Evolutionary conservation across 2,113 vertebrate species (phyloP), one percentile per base, ranked within the genome.

Genomic region (Misgurnus anguillicaudatus): DNA sequence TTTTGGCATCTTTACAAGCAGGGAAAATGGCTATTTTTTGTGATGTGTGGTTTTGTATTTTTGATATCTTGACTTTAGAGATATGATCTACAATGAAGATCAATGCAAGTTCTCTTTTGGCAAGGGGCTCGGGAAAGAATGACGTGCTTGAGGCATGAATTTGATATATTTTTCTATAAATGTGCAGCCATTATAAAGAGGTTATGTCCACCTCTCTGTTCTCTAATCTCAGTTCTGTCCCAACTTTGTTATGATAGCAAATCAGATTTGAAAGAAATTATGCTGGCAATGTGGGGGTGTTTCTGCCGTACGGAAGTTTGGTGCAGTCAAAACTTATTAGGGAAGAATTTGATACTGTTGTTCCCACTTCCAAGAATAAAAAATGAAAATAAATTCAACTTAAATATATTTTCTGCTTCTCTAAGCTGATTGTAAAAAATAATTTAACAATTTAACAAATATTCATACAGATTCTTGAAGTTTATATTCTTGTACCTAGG

Each of bases 21-120:
- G 57, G 47, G 39, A 65, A 70, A 83, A 58, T 67, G 0, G 4
- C 57, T 76, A 6, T 53, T n/a, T 64, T 76, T 60, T 39, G 74
- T 60, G 14, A 76, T 76, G 74, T 76, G 74, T 53, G 45, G 42
- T 64, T 64, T 6, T 53, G 17, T 58, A 31, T 47, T 19, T 57
- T 17, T 21, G 79, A 60, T 75, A 16, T 60, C 24, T 64, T 68
- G 63, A 24, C 41, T 75, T 64, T 31, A 70, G 31, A 2, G 71
- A 70, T 69, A 64, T 64, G 57, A 75, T 24, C 77, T 47, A 64
- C 31, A 51, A 10, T 76, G 51, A 48, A 17, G n/a, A 38, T 45
- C 31, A 64, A 51, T 39, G 45, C 24, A 76, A 38, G 42, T 53
- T 76, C 60, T 76, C 60, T 64, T 75, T 64, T 53, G 58, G 74